phyloP scores from a whole-genome alignment of 2,797 vertebrate genomes.

The Myioborus miniatus region DNA sequence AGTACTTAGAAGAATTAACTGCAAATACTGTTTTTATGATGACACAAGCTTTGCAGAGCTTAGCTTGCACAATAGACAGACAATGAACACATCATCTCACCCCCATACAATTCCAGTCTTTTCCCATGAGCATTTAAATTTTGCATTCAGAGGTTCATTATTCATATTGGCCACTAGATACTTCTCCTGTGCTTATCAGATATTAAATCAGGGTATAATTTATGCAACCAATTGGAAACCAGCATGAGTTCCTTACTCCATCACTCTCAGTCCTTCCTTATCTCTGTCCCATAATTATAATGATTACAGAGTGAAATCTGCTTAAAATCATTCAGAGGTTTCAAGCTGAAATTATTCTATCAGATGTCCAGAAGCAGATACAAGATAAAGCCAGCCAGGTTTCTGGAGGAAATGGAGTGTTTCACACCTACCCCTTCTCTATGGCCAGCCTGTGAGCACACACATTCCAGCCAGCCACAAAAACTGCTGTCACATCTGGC shows the following conservation, averaged over 20 bases:
- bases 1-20: background rate
- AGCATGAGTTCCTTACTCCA: background rate
- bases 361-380: background rate
- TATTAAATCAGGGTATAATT: background rate
- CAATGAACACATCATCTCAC: background rate
- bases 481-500: background rate
- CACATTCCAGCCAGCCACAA: background rate
- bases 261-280: background rate
- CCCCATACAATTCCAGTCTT: background rate
- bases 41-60: background rate
- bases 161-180: background rate
- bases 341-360: background rate
- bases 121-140: background rate
- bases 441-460: background rate
- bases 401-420: accelerated
- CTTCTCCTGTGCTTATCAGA: background rate
- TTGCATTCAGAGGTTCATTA: background rate
- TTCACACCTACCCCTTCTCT: background rate
- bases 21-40: background rate
- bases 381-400: background rate
- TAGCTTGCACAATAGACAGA: background rate
- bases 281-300: background rate
- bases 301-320: background rate
- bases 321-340: background rate
- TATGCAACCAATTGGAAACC: background rate